Evolutionary conservation across 2,797 vertebrate species (phyloP), one percentile per base, ranked within the genome.

Genomic region (Enteromius treurensis): DNA sequence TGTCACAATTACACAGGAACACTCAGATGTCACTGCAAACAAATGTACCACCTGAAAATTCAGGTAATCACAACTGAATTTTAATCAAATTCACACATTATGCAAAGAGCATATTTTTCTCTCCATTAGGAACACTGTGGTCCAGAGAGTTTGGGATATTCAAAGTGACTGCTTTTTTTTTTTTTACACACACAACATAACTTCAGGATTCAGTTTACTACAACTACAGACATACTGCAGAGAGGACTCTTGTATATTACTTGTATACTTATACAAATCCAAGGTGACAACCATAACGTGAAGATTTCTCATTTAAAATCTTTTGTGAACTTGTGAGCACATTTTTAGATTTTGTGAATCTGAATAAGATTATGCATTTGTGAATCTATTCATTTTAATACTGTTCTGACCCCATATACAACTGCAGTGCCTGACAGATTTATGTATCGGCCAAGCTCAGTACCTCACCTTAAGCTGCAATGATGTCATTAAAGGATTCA

Each of bases 391-490:
- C 1, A 45, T 62, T 79, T 53, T 68, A 77, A 79, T 53, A 68
- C 62, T 68, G 21, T 23, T 70, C 65, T 70, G 21, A 68, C 32
- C 49, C 34, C 37, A 69, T 69, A 68, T 42, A 26, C 23, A 70
- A 42, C 19, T 9, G 65, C 23, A 21, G 21, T 29, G 34, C 1
- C 49, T n/a, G 23, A 58, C 17, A 29, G 53, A 76, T 42, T 77
- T 32, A 7, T 23, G n/a, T 51, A 58, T 9, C 4, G 15, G 13
- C 14, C 75, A 45, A 64, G 40, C 58, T 64, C 29, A 40, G 55
- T 58, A 80, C 34, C 40, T 71, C 79, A 80, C 53, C 5, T 80
- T 71, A 62, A 62, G 68, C 37, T 70, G 37, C 37, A 32, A n/a
- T 80, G 11, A 80, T 55, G 15, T 60, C 23, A 60, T 5, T 80